Base-by-base conservation (phyloP, 2,797 vertebrate species). In the Mus minutoides region DNA sequence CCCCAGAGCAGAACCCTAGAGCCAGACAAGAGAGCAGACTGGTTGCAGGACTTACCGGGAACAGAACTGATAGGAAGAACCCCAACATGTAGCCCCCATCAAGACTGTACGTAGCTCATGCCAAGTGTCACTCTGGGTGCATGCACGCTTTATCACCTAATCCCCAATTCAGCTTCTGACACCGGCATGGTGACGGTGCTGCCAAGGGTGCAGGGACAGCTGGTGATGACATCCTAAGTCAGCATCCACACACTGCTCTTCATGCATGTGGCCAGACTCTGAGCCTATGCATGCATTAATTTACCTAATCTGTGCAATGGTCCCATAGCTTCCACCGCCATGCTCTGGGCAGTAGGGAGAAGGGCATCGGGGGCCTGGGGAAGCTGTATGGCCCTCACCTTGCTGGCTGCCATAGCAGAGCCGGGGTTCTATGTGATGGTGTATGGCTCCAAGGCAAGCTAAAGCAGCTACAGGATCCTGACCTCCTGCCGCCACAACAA, bases 1-100 rank as follows among this genome's bases (percentile, higher is more conserved):
- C 99, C 99, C 99, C 99, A 99, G 1, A 99, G 91, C 26, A 99
- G 97, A 75, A 99, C 99, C 95, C 99, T 99, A 97, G 52, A 96
- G 96, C 52, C 91, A 1, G 22, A 62, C 0, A 78, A 29, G 71
- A 31, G 31, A 16, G 52, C 9, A 73, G 43, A n/a, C 31, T 4
- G 40, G 82, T 88, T 80, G 40, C 8, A 22, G 85, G 54, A 21
- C 29, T 34, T 37, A 2, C 16, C 3, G 0, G 52, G 31, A 11
- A 76, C 10, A 79, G 80, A 90, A 24, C 11, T 8, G 17, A 14
- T 0, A 3, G 43, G 0, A 26, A 62, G 0, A 0, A 29, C 14
- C 5, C 8, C 6, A 17, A 43, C 5, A n/a, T 79, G n/a, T 0
- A 40, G 78, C 22, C 4, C 8, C 0, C 9, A n/a, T 2, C 0